A percentile compares a stretch with the other conserved stretches of the same genome.
Evolutionary conservation across 2,888 invertebrate genomes (phyloP).

Genomic region (Agrochola lychnidis): DNA sequence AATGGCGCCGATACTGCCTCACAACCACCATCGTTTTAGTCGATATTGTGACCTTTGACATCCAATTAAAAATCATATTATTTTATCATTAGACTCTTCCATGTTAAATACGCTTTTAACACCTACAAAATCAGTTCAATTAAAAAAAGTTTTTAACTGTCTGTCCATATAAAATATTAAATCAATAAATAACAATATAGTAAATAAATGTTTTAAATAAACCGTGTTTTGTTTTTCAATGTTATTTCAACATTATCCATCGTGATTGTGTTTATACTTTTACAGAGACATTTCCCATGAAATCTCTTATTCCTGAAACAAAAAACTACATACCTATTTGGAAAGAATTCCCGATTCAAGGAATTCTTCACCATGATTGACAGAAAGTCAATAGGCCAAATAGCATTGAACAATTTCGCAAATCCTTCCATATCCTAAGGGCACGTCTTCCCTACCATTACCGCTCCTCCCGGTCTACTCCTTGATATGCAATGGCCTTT

Average conservation of each 20-base stretch:
- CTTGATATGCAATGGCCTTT: too few relatives aligned
- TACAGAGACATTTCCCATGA: neutral
- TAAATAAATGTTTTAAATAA: too few relatives aligned
- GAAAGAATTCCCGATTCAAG: neutral
- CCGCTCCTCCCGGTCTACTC: too few relatives aligned
- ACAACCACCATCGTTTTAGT: constrained; percentile 20
- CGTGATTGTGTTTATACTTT: neutral
- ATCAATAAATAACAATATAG: neutral
- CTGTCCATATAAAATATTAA: constrained; percentile 7
- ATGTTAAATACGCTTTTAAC: neutral
- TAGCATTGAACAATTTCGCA: neutral
- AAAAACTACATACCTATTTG: too few relatives aligned
- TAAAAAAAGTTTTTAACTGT: neutral
- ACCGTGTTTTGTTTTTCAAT: neutral
- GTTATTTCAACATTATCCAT: neutral
- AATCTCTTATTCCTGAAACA: neutral
- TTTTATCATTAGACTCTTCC: neutral
- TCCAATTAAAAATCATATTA: constrained; percentile 35
- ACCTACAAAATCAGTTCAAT: neutral
- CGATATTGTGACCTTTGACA: constrained; percentile 39
- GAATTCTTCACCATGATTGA: neutral
- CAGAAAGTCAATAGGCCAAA: neutral
- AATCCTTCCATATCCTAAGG: too few relatives aligned
- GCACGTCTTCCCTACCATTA: too few relatives aligned
- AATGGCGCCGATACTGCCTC: constrained; percentile 19